Percentiles rank a stretch among this genome's conserved stretches.
Evolutionary conservation across 64 coral and sea anemone species (phyloP).

Genomic region (Actinia equina): DNA sequence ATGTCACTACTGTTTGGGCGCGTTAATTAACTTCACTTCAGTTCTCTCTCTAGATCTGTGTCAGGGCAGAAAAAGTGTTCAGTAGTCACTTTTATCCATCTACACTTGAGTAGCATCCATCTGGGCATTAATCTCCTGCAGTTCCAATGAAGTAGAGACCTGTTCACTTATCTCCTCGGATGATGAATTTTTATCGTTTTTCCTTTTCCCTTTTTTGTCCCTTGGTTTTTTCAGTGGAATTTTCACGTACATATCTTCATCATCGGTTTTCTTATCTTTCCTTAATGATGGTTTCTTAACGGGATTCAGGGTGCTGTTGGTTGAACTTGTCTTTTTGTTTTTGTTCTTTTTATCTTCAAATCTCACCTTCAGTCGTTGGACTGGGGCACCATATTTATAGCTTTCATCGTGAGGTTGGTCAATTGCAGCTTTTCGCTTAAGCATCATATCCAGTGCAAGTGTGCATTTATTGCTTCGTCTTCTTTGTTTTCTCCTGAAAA

Average conservation of each 20-base stretch:
- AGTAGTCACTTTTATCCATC: not conserved
- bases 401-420: not conserved
- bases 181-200: not conserved
- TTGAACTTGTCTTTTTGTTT: not conserved
- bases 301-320: not conserved
- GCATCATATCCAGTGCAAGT: not conserved
- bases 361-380: slow-evolving; percentile 8
- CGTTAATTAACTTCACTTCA: no score
- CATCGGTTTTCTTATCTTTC: not conserved
- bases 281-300: slow-evolving; percentile 2
- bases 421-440: not conserved
- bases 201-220: not conserved
- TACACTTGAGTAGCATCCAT: slow-evolving; percentile 35
- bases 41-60: no score
- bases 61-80: no score
- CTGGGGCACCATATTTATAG: slow-evolving; percentile 14
- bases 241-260: slow-evolving; percentile 26
- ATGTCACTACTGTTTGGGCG: no score
- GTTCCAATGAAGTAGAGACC: slow-evolving; percentile 11
- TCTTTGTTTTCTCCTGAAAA: slow-evolving; percentile 24
- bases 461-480: not conserved
- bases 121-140: slow-evolving; percentile 14
- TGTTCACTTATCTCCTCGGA: not conserved
- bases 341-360: slow-evolving; percentile 24
- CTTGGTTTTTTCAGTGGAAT: slow-evolving; percentile 3